Conservation (phyloP, 92 coral and sea anemone genomes). For the Zoanthus sociatus region DNA sequence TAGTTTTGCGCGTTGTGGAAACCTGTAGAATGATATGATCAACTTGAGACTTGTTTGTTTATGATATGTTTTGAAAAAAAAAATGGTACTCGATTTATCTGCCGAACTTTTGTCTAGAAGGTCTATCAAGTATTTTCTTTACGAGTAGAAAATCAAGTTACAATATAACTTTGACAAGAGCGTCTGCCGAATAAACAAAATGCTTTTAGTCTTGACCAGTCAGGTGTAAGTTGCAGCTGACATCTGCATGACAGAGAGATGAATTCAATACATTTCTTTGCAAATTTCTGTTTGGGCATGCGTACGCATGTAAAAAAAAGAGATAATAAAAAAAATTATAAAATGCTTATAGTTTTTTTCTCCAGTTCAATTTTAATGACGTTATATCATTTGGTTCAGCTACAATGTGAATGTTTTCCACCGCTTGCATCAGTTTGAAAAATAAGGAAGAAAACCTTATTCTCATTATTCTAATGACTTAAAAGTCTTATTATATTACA, state of each 20-base stretch:
- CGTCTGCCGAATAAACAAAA: not conserved
- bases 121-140: not conserved
- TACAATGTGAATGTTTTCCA: too few relatives aligned
- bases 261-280: not conserved
- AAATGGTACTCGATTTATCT: not conserved
- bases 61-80: not conserved
- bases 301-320: too few relatives aligned
- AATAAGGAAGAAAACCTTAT: too few relatives aligned
- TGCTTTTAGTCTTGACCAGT: not conserved
- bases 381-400: too few relatives aligned
- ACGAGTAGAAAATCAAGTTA: not conserved
- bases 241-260: conserved; percentile 1
- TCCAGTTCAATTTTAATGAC: too few relatives aligned
- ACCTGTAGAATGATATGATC: not conserved
- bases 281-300: too few relatives aligned
- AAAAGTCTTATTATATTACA: too few relatives aligned
- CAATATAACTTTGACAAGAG: not conserved
- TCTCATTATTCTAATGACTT: too few relatives aligned
- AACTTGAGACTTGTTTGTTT: not conserved
- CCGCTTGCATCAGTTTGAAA: too few relatives aligned
- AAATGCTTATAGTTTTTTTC: too few relatives aligned
- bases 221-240: not conserved
- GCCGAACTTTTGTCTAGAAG: not conserved
- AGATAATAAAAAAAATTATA: too few relatives aligned
- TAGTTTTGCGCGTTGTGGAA: not conserved